A percentile compares a stretch with the other conserved stretches of the same genome.
Conservation (phyloP, 2,797 vertebrate species). For the Acomys russatus region DNA sequence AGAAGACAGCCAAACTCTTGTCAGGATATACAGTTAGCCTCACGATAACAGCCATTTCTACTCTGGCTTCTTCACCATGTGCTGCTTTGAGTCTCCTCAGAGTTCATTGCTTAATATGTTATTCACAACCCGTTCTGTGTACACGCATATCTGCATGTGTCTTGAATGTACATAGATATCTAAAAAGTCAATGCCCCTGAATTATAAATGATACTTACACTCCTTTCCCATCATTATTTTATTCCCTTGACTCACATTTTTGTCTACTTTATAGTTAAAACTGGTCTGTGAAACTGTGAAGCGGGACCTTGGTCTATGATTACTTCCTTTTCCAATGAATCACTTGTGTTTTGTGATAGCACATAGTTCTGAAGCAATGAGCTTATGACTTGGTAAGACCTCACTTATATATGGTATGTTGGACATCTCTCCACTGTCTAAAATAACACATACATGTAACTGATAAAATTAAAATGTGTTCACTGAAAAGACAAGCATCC, state of each 20-base stretch:
- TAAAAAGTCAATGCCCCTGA: constrained; percentile 31
- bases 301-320: not conserved
- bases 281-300: not conserved
- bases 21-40: constrained; percentile 24
- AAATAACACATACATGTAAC: constrained; percentile 1
- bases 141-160: not conserved
- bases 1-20: not conserved
- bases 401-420: not conserved
- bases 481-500: constrained; percentile 13
- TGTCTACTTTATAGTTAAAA: constrained; percentile 41
- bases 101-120: constrained; percentile 42
- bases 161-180: not conserved
- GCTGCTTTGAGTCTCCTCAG: not conserved
- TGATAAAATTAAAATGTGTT: constrained; percentile 56
- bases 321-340: constrained; percentile 48
- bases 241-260: not conserved
- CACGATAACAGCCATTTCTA: not conserved
- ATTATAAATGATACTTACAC: constrained; percentile 2
- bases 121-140: constrained; percentile 28
- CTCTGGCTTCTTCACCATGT: not conserved
- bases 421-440: not conserved
- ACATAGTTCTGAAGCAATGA: not conserved
- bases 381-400: constrained; percentile 43
- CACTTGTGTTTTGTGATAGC: constrained; percentile 6
- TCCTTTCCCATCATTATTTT: constrained; percentile 55